Conservation (phyloP, 1,140 invertebrate genomes). For the Megathymus violae region DNA sequence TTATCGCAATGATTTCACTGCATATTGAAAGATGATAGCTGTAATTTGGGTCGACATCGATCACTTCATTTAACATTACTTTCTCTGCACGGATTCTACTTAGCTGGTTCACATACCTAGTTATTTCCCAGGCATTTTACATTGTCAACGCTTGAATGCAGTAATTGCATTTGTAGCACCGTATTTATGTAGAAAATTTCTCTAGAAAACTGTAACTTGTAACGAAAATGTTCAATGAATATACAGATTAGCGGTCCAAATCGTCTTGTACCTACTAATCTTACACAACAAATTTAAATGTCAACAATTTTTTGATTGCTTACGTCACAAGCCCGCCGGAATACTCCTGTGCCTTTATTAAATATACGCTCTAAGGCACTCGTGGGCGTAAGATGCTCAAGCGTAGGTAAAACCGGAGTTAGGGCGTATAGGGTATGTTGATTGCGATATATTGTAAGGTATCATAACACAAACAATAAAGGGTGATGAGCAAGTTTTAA, state of each 20-base stretch:
- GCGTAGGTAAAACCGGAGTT: slow-evolving; percentile 69
- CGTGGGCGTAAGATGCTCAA: slow-evolving; percentile 57
- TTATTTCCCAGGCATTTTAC: slow-evolving; percentile 27
- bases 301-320: background rate
- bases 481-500: background rate
- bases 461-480: slow-evolving; percentile 24
- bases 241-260: background rate
- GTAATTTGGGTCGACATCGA: slow-evolving; percentile 56
- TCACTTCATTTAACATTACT: slow-evolving; percentile 57
- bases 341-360: slow-evolving; percentile 14
- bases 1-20: slow-evolving; percentile 48
- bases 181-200: background rate
- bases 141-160: slow-evolving; percentile 26
- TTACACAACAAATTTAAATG: no score
- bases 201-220: background rate
- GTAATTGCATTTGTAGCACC: slow-evolving; percentile 5
- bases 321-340: background rate
- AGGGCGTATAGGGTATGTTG: slow-evolving; percentile 46
- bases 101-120: slow-evolving; percentile 34
- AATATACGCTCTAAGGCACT: slow-evolving; percentile 37
- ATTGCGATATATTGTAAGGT: slow-evolving; percentile 39
- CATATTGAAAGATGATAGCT: slow-evolving; percentile 54
- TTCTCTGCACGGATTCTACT: slow-evolving; percentile 40
- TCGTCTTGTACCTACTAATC: no score
- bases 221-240: background rate